A percentile compares a stretch with the other conserved stretches of the same genome.
Evolutionary conservation across 1,140 invertebrate species (phyloP).

Genomic region (Diabrotica undecimpunctata): DNA sequence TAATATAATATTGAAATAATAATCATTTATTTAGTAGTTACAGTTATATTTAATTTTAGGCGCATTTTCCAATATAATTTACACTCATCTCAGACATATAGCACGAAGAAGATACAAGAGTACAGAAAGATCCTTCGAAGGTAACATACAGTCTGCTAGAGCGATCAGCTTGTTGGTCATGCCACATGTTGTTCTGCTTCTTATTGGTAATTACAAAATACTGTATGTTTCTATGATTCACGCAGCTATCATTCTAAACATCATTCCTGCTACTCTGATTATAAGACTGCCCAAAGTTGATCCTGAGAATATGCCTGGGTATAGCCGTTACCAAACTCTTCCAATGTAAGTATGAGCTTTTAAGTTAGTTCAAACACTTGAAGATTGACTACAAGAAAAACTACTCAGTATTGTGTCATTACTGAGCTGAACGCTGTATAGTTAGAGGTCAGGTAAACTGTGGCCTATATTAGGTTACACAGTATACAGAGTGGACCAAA

Average conservation of each 20-base stretch:
- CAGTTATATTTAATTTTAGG: conserved; percentile 18
- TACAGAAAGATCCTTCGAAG: conserved; percentile 22
- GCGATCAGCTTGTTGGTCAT: conserved; percentile 29
- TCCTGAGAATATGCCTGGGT: neutral
- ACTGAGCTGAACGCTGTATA: too few relatives aligned
- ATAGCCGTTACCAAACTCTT: conserved; percentile 26
- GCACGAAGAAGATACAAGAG: conserved; percentile 22
- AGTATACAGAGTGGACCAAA: too few relatives aligned
- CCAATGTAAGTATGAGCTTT: conserved; percentile 7
- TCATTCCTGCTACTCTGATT: conserved; percentile 26
- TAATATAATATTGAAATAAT: too few relatives aligned
- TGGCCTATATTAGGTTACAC: too few relatives aligned
- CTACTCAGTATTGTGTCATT: too few relatives aligned
- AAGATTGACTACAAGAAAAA: too few relatives aligned
- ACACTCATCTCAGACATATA: conserved; percentile 22
- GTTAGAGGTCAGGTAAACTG: too few relatives aligned
- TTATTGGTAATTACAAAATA: conserved; percentile 19
- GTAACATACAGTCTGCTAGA: conserved; percentile 27
- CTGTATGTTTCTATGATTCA: conserved; percentile 22
- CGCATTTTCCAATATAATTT: conserved; percentile 25
- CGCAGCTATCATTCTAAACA: conserved; percentile 25
- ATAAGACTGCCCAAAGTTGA: conserved; percentile 14
- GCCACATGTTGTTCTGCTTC: conserved; percentile 24
- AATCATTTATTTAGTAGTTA: too few relatives aligned
- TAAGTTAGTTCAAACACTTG: neutral